Evolutionary conservation across 2,113 vertebrate genomes (phyloP), one percentile per base, ranked within the genome.

Genomic region (Empidonax alnorum): DNA sequence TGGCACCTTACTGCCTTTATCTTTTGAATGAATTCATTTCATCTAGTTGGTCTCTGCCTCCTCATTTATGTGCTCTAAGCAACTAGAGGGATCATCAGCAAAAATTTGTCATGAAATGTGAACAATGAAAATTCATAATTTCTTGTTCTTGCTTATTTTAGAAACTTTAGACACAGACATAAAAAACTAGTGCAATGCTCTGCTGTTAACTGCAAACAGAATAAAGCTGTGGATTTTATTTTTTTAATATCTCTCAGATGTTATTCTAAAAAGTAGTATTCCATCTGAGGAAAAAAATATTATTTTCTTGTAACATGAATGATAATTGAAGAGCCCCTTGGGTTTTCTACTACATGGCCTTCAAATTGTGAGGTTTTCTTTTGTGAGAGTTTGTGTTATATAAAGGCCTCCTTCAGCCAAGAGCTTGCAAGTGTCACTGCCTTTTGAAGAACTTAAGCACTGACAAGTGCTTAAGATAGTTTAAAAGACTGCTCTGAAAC

Each of bases 1-100:
- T 96, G 90, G 47, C 68, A 87, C 46, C 79, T 96, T 42, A 33
- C 12, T 80, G 30, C 41, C 58, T 84, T 84, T 94, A 92, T 61
- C 49, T 84, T 94, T 74, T 68, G 39, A 96, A 56, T 75, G 7
- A 52, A 66, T 95, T 95, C 28, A 66, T 87, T 94, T 96, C 41
- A 71, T 47, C 18, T 66, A 67, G 17, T 71, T 93, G 72, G 37
- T 83, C 44, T 47, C 77, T 84, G 65, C 87, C 72, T 69, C 39
- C 58, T 89, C 53, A 46, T 82, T 82, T 82, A 33, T 41, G 66
- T 67, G 49, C 50, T 94, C 12, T 69, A 73, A 85, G 55, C 27
- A 74, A 52, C 15, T 76, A 37, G 47, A 69, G 74, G 27, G 44
- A 49, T 95, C 6, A 15, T 80, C 67, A 86, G 28, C 55, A 61